A percentile compares a stretch with the other conserved stretches of the same genome.
These are phyloP conservation scores for Arbacia lixula DNA, from an alignment of 53 echinoderm and acorn worm genomes.

Conservation along the genomic window DNA sequence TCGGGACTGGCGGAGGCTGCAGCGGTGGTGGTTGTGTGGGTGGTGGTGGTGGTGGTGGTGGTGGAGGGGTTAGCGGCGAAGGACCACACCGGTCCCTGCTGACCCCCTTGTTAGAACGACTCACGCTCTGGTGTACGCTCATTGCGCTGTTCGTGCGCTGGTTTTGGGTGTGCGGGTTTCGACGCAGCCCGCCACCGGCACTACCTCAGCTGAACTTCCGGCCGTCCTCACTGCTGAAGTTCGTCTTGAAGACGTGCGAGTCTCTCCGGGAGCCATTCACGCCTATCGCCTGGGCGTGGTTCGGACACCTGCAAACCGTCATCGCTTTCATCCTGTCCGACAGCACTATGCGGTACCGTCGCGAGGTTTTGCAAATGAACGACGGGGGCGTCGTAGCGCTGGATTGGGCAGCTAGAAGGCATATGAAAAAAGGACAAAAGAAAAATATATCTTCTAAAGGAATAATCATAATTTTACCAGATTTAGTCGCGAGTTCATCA, in stretches of 20 bases:
- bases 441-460: slow-evolving; percentile 20
- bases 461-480: slow-evolving; percentile 9
- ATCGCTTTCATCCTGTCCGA: slow-evolving; percentile 2
- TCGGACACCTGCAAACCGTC: slow-evolving; percentile 16
- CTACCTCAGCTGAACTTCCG: slow-evolving; percentile 38
- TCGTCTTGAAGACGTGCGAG: slow-evolving; percentile 6
- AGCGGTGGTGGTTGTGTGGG: too few relatives aligned
- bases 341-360: slow-evolving; percentile 5
- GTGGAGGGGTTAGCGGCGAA: too few relatives aligned
- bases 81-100: not conserved
- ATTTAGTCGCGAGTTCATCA: not conserved
- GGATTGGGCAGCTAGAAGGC: slow-evolving; percentile 9
- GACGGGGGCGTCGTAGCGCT: slow-evolving; percentile 38
- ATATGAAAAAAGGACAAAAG: too few relatives aligned
- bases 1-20: too few relatives aligned
- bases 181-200: not conserved
- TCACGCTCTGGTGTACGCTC: slow-evolving; percentile 28
- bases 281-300: slow-evolving; percentile 6
- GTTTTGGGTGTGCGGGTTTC: slow-evolving; percentile 26
- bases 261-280: slow-evolving; percentile 19
- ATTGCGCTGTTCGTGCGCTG: slow-evolving; percentile 14
- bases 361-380: slow-evolving; percentile 27
- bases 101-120: slow-evolving; percentile 2
- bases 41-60: too few relatives aligned
- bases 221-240: slow-evolving; percentile 16